Conservation (phyloP, 2,797 vertebrate genomes). For the Echeneis naucrates region DNA sequence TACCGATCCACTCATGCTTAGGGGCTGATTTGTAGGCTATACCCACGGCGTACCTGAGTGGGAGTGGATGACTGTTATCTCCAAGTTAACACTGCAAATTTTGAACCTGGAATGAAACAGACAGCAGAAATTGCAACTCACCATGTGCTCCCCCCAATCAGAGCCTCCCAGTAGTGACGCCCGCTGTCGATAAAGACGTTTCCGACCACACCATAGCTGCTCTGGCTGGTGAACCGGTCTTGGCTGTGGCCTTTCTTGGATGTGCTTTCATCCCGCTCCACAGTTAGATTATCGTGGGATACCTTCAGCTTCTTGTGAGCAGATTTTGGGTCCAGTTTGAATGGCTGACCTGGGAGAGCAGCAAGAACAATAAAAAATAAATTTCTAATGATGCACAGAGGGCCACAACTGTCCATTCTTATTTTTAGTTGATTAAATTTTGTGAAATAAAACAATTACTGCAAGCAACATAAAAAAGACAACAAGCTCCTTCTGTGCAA, state of each 20-base stretch:
- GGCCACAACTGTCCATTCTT: too few relatives aligned
- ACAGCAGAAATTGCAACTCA: constrained; percentile 68
- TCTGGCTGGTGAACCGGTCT: constrained; percentile 95
- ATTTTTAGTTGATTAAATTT: constrained; percentile 28
- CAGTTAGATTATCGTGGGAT: constrained; percentile 96
- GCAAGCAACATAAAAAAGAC: constrained; percentile 1
- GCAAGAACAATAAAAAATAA: not conserved
- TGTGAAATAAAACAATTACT: not conserved
- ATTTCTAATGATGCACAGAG: too few relatives aligned
- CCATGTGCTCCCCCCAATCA: constrained; percentile 98
- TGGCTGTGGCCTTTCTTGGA: constrained; percentile 98
- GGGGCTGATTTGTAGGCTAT: constrained; percentile 97
- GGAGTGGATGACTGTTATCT: not conserved
- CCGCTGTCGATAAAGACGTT: constrained; percentile 98
- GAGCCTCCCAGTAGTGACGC: constrained; percentile 98
- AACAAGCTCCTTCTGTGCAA: constrained; percentile 4
- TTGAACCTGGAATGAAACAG: not conserved
- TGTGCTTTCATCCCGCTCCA: constrained; percentile 96
- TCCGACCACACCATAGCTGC: constrained; percentile 96
- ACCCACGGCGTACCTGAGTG: constrained; percentile 95
- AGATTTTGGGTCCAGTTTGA: constrained; percentile 98
- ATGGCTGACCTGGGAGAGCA: constrained; percentile 90
- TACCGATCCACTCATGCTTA: constrained; percentile 98
- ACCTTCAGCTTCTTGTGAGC: constrained; percentile 98
- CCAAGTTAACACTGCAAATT: not conserved